Base-by-base conservation (phyloP, 2,888 invertebrate species). In the Blastobasis lacticolella region DNA sequence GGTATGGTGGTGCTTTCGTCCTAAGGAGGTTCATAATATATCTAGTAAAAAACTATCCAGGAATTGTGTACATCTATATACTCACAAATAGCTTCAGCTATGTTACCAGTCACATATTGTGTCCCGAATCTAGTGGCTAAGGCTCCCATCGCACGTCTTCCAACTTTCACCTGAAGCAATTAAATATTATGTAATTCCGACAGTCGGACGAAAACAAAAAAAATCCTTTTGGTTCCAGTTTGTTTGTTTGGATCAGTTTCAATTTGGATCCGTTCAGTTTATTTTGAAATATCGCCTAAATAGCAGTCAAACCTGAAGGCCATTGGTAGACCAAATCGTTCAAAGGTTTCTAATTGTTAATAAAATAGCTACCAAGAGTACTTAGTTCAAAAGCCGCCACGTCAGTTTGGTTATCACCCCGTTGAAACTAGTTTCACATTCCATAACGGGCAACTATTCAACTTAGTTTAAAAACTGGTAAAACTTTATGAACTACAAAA, bases 61-160 rank as follows among this genome's bases (percentile, higher is more conserved):
- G 23, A 41, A 23, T 23, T 23, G 23, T 23, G 3, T 23, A 23
- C 23, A 23, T 23, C 2, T 0, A 8, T 5, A 48, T 58, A 74
- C 81, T 79, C 71, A 90, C 91, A 90, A 9, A 91, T 78, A 40
- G 79, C 73, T 58, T 78, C 79, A 5, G 86, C 89, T 8, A 89
- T 86, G 37, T 89, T 86, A 10, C 90, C 90, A 41, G 81, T 80
- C 0, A 53, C 56, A 49, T 88, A 90, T 43, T 64, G 58, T 0
- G 90, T 90, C 10, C 76, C 78, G 51, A 86, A 82, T 62, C 82
- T 71, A 1, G 68, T 71, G 5, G 75, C 68, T 1, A 90, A 64
- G 5, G 89, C 88, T 1, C 76, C 75, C 61, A 84, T 73, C 7
- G 87, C 86, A 0, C 85, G 81, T 41, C 81, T 71, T 0, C 88